A percentile compares a stretch with the other conserved stretches of the same genome.
Conservation (phyloP, 2,888 invertebrate genomes). For the Gibbula magus region DNA sequence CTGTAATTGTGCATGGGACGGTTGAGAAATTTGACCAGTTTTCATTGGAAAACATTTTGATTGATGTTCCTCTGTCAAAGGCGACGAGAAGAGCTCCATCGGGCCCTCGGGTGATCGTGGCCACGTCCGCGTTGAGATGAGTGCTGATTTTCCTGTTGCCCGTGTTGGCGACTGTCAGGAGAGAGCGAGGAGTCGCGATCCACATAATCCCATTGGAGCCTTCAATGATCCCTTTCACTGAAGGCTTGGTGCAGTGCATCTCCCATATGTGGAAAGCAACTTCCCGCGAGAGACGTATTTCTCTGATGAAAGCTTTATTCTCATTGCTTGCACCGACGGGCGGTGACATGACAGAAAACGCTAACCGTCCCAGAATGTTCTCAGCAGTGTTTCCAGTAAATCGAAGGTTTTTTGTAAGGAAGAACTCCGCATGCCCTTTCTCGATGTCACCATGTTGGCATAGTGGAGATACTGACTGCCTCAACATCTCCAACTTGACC, state of each 20-base stretch:
- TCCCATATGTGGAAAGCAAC: constrained; percentile 35
- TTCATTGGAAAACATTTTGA: constrained; percentile 27
- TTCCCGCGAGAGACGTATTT: constrained; percentile 25
- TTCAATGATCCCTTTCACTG: constrained; percentile 30
- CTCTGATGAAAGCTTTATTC: constrained; percentile 12
- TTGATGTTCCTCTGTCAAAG: constrained; percentile 26
- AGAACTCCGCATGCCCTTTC: constrained; percentile 26
- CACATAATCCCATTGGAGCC: constrained; percentile 23
- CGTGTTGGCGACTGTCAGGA: constrained; percentile 20
- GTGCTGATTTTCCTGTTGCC: constrained; percentile 18
- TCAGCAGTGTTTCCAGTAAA: constrained; percentile 16
- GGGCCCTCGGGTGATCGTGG: constrained; percentile 23
- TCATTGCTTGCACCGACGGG: not conserved
- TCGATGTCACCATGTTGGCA: not conserved
- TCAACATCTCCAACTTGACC: constrained; percentile 22
- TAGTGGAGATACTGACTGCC: constrained; percentile 9
- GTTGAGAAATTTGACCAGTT: constrained; percentile 28
- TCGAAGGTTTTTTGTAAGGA: constrained; percentile 24
- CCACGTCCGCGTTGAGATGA: constrained; percentile 26
- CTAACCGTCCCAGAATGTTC: constrained; percentile 27
- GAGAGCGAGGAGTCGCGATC: constrained; percentile 33
- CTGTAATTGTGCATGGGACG: not conserved
- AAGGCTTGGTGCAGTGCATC: constrained; percentile 27
- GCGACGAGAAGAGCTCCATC: constrained; percentile 32
- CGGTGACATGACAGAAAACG: constrained; percentile 14